Evolutionary conservation across 2,888 invertebrate genomes (phyloP).

Genomic region (Agriopis aurantiaria): DNA sequence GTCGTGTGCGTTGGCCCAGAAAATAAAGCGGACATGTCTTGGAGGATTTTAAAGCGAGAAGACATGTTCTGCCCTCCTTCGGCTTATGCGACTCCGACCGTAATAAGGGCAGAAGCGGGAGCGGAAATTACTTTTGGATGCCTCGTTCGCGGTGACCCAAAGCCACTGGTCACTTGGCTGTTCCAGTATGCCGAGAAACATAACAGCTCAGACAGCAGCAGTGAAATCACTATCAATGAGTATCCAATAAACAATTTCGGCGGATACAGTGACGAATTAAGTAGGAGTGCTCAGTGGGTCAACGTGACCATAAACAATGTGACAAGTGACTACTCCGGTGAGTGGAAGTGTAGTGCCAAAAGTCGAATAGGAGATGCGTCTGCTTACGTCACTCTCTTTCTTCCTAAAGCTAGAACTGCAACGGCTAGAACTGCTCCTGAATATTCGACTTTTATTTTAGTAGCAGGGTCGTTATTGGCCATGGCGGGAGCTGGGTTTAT

Average conservation of each 20-base stretch:
- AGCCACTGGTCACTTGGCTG: slow-evolving; percentile 92
- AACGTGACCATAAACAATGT: slow-evolving; percentile 94
- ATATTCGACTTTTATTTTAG: slow-evolving; percentile 90
- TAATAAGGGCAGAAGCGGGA: slow-evolving; percentile 90
- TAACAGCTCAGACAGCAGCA: slow-evolving; percentile 67
- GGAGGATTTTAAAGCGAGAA: slow-evolving; percentile 90
- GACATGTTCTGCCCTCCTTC: slow-evolving; percentile 94
- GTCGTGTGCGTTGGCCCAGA: slow-evolving; percentile 91
- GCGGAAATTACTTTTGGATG: slow-evolving; percentile 94
- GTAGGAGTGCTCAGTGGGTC: slow-evolving; percentile 89
- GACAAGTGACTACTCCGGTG: slow-evolving; percentile 93
- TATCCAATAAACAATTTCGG: slow-evolving; percentile 67
- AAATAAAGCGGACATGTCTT: slow-evolving; percentile 88
- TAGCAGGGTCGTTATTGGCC: slow-evolving; percentile 90
- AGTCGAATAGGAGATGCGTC: slow-evolving; percentile 88
- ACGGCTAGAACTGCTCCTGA: slow-evolving; percentile 91
- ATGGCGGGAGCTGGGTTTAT: slow-evolving; percentile 88
- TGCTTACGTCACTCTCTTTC: slow-evolving; percentile 86
- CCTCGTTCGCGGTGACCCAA: slow-evolving; percentile 92
- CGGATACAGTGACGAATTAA: slow-evolving; percentile 76
- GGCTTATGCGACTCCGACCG: slow-evolving; percentile 86
- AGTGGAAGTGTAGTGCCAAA: slow-evolving; percentile 93
- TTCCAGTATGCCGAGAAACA: slow-evolving; percentile 87
- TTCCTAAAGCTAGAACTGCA: slow-evolving; percentile 88
- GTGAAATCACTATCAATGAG: slow-evolving; percentile 70